phyloP scores from a whole-genome alignment of 2,113 vertebrate genomes.

The Bubalus kerabau region DNA sequence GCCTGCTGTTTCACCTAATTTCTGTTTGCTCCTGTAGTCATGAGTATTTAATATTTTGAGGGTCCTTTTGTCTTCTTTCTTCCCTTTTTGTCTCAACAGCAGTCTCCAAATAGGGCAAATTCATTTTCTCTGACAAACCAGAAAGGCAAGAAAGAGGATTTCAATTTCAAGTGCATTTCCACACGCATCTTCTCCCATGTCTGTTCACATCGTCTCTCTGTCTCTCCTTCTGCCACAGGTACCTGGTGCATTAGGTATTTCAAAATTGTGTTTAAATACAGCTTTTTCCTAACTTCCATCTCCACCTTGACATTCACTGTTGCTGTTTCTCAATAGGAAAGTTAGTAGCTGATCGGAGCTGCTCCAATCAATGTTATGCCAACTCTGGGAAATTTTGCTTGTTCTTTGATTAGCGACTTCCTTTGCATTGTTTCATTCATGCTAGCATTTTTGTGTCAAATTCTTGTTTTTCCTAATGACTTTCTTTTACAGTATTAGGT shows the following conservation, averaged over 20 bases:
- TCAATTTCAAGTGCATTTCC: background rate
- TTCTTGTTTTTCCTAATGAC: background rate
- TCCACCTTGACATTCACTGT: background rate
- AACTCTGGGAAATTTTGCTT: background rate
- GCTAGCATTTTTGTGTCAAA: background rate
- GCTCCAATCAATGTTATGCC: too few relatives aligned
- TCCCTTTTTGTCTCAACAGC: background rate
- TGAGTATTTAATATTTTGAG: background rate
- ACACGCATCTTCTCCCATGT: background rate
- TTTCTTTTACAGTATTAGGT: background rate
- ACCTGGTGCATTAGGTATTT: background rate
- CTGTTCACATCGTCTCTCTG: background rate
- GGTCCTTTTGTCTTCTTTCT: background rate
- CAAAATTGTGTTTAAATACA: background rate
- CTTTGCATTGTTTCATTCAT: background rate
- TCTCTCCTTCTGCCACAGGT: background rate
- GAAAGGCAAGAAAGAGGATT: background rate
- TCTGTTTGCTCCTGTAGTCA: background rate
- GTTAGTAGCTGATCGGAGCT: background rate
- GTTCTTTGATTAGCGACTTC: background rate
- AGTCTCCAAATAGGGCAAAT: background rate
- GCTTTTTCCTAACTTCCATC: background rate
- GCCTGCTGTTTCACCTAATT: background rate
- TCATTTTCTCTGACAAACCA: background rate
- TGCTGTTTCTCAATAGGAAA: background rate